These are phyloP conservation scores for Halictus ligatus DNA, from an alignment of 2,888 invertebrate genomes.

Conservation along the genomic window DNA sequence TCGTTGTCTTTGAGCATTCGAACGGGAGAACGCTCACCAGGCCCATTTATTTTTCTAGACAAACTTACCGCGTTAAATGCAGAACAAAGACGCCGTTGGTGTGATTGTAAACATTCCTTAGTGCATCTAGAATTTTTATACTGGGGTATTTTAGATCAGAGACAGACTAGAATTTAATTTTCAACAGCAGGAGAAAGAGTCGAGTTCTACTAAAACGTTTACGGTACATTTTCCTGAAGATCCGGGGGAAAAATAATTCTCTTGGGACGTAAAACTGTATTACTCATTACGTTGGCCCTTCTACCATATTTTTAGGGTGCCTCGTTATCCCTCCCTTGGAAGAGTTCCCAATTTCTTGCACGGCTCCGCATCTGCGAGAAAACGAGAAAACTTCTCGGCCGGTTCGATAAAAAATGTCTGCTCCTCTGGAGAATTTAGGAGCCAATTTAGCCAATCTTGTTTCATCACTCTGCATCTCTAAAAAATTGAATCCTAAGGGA, in stretches of 20 bases:
- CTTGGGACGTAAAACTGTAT: neutral
- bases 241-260: neutral
- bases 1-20: too few relatives aligned
- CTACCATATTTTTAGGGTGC: neutral
- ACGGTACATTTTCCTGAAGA: neutral
- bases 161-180: neutral
- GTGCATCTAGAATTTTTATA: neutral
- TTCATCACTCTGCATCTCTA: neutral
- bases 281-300: neutral
- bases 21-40: too few relatives aligned
- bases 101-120: too few relatives aligned
- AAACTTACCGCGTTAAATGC: too few relatives aligned
- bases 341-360: neutral
- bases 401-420: neutral
- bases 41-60: too few relatives aligned
- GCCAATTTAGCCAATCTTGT: neutral
- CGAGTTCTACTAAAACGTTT: neutral
- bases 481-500: neutral
- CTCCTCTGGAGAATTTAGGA: neutral
- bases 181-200: too few relatives aligned
- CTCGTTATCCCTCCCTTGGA: neutral
- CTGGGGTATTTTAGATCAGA: neutral
- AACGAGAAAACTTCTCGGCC: neutral
- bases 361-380: neutral
- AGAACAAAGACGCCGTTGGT: too few relatives aligned